Conservation (phyloP, 2,888 invertebrate genomes). For the Elysia crispata region DNA sequence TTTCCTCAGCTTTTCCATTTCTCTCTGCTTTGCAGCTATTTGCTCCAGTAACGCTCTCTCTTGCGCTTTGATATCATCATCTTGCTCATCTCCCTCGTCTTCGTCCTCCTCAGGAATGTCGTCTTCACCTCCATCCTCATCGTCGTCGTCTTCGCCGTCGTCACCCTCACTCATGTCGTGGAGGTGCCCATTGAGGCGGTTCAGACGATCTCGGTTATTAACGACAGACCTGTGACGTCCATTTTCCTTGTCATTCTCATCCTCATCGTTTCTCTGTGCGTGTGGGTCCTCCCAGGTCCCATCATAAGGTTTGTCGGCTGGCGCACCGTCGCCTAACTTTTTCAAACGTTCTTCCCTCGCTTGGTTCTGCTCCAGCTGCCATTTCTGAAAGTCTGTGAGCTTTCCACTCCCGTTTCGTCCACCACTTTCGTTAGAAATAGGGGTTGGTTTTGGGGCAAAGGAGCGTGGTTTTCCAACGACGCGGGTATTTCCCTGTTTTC, state of each 20-base stretch:
- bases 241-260: conserved; percentile 6
- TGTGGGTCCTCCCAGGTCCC: background rate
- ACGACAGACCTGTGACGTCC: conserved; percentile 48
- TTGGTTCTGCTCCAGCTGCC: conserved; percentile 68
- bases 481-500: no score
- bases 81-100: conserved; percentile 20
- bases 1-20: conserved; percentile 13
- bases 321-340: conserved; percentile 28
- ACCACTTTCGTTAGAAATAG: no score
- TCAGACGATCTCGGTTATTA: conserved; percentile 35
- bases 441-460: no score
- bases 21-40: conserved; percentile 17
- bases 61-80: background rate
- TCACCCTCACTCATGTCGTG: conserved; percentile 12
- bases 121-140: conserved; percentile 24
- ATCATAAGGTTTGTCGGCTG: background rate
- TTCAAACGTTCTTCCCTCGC: conserved; percentile 60
- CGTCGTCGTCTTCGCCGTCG: conserved; percentile 20
- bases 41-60: conserved; percentile 22
- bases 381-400: conserved; percentile 68
- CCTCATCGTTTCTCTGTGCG: background rate
- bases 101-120: conserved; percentile 14
- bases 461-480: no score
- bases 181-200: no score
- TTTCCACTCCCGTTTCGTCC: conserved; percentile 33